These are phyloP conservation scores for Pipa parva DNA, from an alignment of 2,113 vertebrate genomes.

Conservation along the genomic window DNA sequence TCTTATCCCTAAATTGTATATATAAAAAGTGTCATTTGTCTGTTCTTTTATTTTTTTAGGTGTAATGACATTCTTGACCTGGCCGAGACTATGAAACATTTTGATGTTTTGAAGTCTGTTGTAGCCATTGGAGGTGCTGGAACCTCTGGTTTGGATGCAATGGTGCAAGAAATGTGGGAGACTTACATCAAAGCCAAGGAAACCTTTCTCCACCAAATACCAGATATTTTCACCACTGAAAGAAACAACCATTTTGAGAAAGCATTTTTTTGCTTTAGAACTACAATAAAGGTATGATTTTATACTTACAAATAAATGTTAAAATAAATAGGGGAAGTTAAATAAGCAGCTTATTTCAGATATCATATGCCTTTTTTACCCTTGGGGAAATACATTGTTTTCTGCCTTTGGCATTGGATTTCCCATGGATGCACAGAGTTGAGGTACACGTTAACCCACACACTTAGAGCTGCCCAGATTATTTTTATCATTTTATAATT, in stretches of 20 bases:
- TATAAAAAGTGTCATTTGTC: neutral
- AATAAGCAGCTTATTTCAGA: too few species aligned
- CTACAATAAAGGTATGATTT: conserved; percentile 28
- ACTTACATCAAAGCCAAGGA: conserved; percentile 24
- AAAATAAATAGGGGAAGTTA: too few species aligned
- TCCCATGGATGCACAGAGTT: too few species aligned
- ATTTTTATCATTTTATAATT: too few species aligned
- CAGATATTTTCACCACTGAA: conserved; percentile 23
- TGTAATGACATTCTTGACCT: conserved; percentile 42
- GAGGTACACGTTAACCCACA: too few species aligned
- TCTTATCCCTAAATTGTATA: too few species aligned
- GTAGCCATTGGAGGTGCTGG: conserved; percentile 32
- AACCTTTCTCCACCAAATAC: conserved; percentile 23
- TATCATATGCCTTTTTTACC: too few species aligned
- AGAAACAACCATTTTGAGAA: conserved; percentile 35
- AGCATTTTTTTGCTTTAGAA: conserved; percentile 40
- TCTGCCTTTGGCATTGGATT: too few species aligned
- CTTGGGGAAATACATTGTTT: too few species aligned
- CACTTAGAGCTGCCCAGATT: too few species aligned
- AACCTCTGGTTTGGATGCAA: conserved; percentile 25
- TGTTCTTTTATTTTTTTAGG: conserved; percentile 8
- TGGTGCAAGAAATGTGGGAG: conserved; percentile 39
- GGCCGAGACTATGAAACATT: conserved; percentile 37
- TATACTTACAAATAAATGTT: neutral
- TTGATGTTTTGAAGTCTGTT: conserved; percentile 28